A percentile compares a stretch with the other conserved stretches of the same genome.
These are phyloP conservation scores for Margaritifera margaritifera DNA, from an alignment of 2,888 invertebrate genomes.

Conservation along the genomic window DNA sequence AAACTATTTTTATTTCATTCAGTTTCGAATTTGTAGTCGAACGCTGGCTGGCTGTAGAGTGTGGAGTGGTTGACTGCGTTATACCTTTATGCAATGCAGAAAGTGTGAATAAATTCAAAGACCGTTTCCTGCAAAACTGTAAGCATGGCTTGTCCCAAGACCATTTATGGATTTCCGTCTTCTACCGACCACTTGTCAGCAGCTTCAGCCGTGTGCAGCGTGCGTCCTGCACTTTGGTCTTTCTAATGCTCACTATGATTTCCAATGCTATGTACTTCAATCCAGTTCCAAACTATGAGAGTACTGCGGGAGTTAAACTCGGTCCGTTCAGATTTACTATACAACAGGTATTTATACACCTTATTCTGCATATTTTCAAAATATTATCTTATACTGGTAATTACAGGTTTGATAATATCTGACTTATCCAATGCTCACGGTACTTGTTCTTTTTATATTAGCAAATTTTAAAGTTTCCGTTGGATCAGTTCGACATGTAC, in stretches of 20 bases:
- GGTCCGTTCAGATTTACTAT: constrained; percentile 26
- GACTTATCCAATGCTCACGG: no score
- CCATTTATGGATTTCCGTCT: constrained; percentile 73
- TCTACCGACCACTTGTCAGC: constrained; percentile 67
- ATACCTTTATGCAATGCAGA: no score
- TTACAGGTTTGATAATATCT: no score
- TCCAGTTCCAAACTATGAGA: constrained; percentile 12
- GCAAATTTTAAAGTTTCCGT: no score
- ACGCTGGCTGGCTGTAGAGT: constrained; percentile 29
- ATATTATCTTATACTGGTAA: no score
- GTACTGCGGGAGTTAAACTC: constrained; percentile 13
- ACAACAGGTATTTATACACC: background rate
- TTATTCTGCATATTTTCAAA: no score
- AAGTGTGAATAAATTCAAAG: no score
- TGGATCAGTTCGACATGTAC: no score
- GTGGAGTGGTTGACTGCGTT: constrained; percentile 6
- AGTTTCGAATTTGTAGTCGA: constrained; percentile 33
- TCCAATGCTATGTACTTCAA: constrained; percentile 72
- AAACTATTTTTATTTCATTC: background rate
- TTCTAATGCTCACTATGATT: constrained; percentile 71
- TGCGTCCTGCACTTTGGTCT: constrained; percentile 63
- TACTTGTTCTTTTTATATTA: no score
- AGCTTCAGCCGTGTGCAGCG: constrained; percentile 67
- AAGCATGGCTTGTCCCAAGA: constrained; percentile 58
- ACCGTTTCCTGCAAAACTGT: no score